Conservation (phyloP, 2,888 invertebrate species). For the Dynastes tityus region DNA sequence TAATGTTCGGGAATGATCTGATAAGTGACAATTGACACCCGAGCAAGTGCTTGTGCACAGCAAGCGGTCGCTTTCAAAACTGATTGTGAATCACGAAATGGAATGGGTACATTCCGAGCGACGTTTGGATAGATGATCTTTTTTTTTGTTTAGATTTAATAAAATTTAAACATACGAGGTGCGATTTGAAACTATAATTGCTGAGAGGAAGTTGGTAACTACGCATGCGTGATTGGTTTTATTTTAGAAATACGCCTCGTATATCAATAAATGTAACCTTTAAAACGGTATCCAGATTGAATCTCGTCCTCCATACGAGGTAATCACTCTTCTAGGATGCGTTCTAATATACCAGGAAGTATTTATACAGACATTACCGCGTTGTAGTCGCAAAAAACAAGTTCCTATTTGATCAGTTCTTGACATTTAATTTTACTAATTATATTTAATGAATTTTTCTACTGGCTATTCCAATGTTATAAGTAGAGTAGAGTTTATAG, state of each 20-base stretch:
- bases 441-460: conserved; percentile 43
- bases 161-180: too few species aligned
- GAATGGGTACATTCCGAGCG: conserved; percentile 41
- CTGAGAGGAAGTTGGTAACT: too few species aligned
- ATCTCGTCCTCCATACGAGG: too few species aligned
- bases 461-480: background rate
- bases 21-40: conserved; percentile 54
- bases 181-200: too few species aligned
- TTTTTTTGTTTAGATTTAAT: background rate
- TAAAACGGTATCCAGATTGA: too few species aligned
- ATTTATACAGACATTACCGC: background rate
- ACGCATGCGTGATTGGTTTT: too few species aligned
- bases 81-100: conserved; percentile 53
- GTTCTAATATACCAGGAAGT: conserved; percentile 27
- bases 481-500: background rate
- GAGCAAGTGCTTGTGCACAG: conserved; percentile 49
- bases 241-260: background rate
- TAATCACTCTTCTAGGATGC: background rate
- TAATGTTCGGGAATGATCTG: conserved; percentile 51
- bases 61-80: conserved; percentile 53
- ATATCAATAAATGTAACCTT: background rate
- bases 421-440: conserved; percentile 46
- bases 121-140: background rate
- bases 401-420: conserved; percentile 27
- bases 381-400: too few species aligned